Base-by-base conservation (phyloP, 2,888 invertebrate genomes). In the Drosophila anomalipes region DNA sequence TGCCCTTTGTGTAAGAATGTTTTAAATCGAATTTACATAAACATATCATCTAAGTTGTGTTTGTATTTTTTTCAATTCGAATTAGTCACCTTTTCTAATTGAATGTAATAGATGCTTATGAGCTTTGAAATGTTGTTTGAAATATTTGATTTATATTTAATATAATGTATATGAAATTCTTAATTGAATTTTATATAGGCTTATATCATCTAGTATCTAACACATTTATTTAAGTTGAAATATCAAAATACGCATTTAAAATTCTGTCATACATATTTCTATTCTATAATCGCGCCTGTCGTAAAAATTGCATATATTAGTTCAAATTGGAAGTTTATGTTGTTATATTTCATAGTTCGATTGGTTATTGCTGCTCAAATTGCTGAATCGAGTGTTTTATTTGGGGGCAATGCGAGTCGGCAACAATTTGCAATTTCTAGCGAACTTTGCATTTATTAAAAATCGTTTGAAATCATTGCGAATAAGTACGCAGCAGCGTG, bases 381-480 rank as follows among this genome's bases (percentile, higher is more conserved):
- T 70, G 59, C 19, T 26, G 7, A 59, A 33, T 66, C 51, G 57
- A 47, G 49, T 54, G 51, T 44, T 63, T 61, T 58, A 41, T 64
- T 76, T 60, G 22, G 28, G 37, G 60, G 28, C 47, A 47, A 41
- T 54, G 57, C 39, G 62, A 61, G 26, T 44, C 49, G 54, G 35
- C 35, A 37, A 37, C 35, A 58, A 49, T 26, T 56, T 69, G 66
- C 66, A 62, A 61, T 69, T 63, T 70, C 30, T 35, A 19, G 52
- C 33, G 57, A 72, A 49, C 67, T 70, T 49, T 53, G 69, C 79
- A 74, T 77, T 73, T 84, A 81, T 79, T 85, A 72, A 74, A 82
- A 83, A 79, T 81, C 51, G 76, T 77, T 81, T 67, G 60, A 70
- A 81, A 82, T 79, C 72, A 81, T 77, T 74, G 59, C 44, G 16